Conservation (phyloP, 2,113 vertebrate genomes). For the Corythoichthys intestinalis region DNA sequence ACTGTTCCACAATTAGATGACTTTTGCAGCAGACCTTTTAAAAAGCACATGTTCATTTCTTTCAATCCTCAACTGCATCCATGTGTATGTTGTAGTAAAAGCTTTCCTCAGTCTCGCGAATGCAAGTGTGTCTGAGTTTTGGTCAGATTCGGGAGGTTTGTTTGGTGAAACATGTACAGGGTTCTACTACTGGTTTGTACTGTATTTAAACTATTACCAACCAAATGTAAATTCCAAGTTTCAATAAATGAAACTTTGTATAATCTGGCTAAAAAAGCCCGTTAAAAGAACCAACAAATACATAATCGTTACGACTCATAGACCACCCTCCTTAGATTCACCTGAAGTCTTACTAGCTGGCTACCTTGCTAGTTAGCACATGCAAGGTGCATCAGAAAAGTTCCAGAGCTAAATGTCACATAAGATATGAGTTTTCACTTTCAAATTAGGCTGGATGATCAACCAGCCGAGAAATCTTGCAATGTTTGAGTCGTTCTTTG, state of each 20-base stretch:
- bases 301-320: background rate
- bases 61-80: background rate
- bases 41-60: constrained; percentile 2
- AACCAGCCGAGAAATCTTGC: background rate
- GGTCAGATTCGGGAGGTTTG: background rate
- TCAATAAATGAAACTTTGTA: background rate
- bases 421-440: background rate
- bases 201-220: background rate
- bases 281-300: background rate
- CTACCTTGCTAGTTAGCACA: background rate
- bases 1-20: background rate
- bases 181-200: background rate
- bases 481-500: background rate
- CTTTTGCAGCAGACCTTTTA: background rate
- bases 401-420: background rate
- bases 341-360: background rate
- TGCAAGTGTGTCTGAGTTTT: background rate
- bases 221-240: background rate
- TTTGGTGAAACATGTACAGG: background rate
- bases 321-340: background rate
- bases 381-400: background rate
- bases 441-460: background rate
- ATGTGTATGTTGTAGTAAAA: background rate
- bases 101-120: background rate
- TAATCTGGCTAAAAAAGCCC: background rate